These are phyloP conservation scores for Ameiurus melas DNA, from an alignment of 2,113 vertebrate species.

Conservation along the genomic window DNA sequence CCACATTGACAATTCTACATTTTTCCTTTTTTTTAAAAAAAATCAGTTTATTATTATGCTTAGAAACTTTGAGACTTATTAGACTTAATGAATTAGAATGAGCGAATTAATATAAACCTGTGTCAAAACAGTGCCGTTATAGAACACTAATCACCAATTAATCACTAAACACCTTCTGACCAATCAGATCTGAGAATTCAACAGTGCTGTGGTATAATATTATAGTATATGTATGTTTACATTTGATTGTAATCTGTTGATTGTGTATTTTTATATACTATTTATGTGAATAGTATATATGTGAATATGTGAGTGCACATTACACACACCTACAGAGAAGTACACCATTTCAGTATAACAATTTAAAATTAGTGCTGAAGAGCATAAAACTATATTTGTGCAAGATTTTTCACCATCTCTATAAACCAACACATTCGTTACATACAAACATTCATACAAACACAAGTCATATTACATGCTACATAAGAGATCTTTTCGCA, in stretches of 20 bases:
- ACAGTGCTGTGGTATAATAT: not conserved
- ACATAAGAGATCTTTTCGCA: not conserved
- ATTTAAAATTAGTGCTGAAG: not conserved
- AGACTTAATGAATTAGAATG: not conserved
- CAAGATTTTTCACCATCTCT: not conserved
- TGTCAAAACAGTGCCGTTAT: not conserved
- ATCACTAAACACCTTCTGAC: not conserved
- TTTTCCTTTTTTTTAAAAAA: not conserved
- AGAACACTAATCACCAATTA: not conserved
- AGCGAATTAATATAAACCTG: not conserved
- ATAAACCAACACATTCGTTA: not conserved
- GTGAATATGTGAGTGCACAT: not conserved
- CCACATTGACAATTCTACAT: not conserved
- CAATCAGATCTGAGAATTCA: not conserved
- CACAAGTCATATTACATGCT: not conserved
- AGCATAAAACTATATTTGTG: not conserved
- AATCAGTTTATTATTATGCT: not conserved
- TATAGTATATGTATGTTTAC: not conserved
- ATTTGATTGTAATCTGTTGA: not conserved
- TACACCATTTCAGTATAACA: not conserved
- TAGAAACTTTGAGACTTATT: not conserved
- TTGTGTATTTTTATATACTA: not conserved
- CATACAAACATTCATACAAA: not conserved
- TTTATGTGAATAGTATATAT: not conserved
- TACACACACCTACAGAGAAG: not conserved